Percentiles rank a stretch among this genome's conserved stretches.
Evolutionary conservation across 2,888 invertebrate genomes (phyloP).

Genomic region (Meandrusa payeni): DNA sequence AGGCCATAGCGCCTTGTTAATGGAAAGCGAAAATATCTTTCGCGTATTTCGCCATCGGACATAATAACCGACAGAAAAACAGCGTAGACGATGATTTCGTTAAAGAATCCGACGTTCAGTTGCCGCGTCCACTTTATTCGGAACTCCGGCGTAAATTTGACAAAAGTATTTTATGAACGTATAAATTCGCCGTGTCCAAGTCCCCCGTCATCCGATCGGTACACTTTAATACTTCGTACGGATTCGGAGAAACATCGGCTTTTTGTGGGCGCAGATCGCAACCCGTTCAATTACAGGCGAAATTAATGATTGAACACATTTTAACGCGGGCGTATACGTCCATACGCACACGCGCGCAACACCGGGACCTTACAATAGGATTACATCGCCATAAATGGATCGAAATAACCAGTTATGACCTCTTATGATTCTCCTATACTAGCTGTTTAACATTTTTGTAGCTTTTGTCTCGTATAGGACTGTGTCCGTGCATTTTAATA

Average conservation of each 20-base stretch:
- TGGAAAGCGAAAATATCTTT: constrained; percentile 37
- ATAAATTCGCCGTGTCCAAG: constrained; percentile 67
- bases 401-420: constrained; percentile 72
- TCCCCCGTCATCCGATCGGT: constrained; percentile 54
- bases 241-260: constrained; percentile 67
- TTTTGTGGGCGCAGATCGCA: constrained; percentile 59
- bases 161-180: constrained; percentile 78
- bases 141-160: constrained; percentile 74
- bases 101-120: constrained; percentile 57
- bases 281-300: constrained; percentile 73
- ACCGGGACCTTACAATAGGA: constrained; percentile 66
- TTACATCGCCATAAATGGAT: constrained; percentile 71
- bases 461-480: constrained; percentile 66
- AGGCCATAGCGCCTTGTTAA: constrained; percentile 33
- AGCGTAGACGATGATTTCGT: constrained; percentile 63
- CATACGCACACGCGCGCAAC: constrained; percentile 24
- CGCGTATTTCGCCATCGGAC: constrained; percentile 37
- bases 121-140: constrained; percentile 53
- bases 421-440: constrained; percentile 65
- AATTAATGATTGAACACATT: constrained; percentile 79
- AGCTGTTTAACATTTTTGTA: constrained; percentile 67
- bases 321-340: constrained; percentile 49
- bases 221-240: constrained; percentile 51
- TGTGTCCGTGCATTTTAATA: constrained; percentile 76
- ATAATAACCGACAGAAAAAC: constrained; percentile 69